A percentile compares a stretch with the other conserved stretches of the same genome.
Conservation (phyloP, 2,797 vertebrate genomes). For the Saxicola maurus region DNA sequence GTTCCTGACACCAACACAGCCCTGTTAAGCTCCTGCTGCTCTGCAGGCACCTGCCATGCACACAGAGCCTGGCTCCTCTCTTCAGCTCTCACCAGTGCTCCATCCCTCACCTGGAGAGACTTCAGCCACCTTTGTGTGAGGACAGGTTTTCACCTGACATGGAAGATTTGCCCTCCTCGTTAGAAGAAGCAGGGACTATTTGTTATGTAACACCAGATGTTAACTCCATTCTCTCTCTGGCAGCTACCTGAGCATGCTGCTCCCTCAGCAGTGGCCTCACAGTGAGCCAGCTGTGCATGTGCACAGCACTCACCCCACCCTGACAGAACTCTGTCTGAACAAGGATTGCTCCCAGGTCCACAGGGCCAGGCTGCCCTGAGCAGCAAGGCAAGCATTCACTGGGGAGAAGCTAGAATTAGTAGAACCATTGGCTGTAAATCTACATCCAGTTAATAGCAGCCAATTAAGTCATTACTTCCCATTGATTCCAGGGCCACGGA, state of each 20-base stretch:
- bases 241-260: background rate
- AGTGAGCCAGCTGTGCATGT: fast-evolving
- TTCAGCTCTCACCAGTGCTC: background rate
- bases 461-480: background rate
- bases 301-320: background rate
- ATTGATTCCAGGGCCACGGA: background rate
- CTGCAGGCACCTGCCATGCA: background rate
- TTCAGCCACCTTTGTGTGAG: background rate
- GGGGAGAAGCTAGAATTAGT: background rate
- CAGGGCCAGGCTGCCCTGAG: background rate
- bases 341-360: background rate
- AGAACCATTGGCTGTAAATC: background rate
- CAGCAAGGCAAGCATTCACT: background rate
- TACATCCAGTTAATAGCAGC: conserved; percentile 2
- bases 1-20: background rate
- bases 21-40: background rate
- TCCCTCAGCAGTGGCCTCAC: background rate
- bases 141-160: background rate
- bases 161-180: background rate
- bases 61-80: background rate
- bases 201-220: background rate
- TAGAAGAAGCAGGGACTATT: background rate
- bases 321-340: fast-evolving
- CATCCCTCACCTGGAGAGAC: background rate
- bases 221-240: background rate